Base-by-base conservation (phyloP, 2,888 invertebrate species). In the Agrilus mali region DNA sequence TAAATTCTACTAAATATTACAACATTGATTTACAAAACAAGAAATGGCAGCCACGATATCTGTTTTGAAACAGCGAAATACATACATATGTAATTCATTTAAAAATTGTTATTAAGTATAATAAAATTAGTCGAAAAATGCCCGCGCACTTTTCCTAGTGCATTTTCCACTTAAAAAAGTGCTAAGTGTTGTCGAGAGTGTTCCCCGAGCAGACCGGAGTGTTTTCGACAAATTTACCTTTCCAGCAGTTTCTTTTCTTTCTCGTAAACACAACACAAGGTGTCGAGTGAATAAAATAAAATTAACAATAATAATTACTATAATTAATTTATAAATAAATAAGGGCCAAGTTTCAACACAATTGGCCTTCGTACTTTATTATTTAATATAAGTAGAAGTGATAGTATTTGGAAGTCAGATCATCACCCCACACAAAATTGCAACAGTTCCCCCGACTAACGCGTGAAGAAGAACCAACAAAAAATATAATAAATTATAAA, bases 241-340 rank as follows among this genome's bases (percentile, higher is more conserved):
- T 84, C 84, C 84, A 71, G 27, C 27, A 74, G 67, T 68, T 68
- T 67, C 70, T 72, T 80, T 72, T 80, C 77, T 80, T 82, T 79
- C 81, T 79, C 79, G 75, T 80, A 82, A 82, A 83, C 84, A 85
- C 85, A 85, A 82, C 85, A 86, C 85, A 85, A 83, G 66, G 71
- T 68, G 70, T 70, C 66, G 67, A 66, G 65, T 60, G 64, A 27
- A 10, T 27, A 10, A 20, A 20, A 10, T 27, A 10, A 27, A 27
- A 27, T 27, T 27, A 27, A 8, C 3, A 27, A 22, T 7, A 22
- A 27, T 27, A 27, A 27, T 10, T 27, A 27, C 8, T 3, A 27
- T 27, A 27, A 27, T 10, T 27, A 27, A 27, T 3, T 4, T 20
- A 20, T 5, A 20, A 27, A 27, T 27, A 27, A 27, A 27, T 10